Evolutionary conservation across 2,888 invertebrate species (phyloP).

Genomic region (Macrophya alboannulata): DNA sequence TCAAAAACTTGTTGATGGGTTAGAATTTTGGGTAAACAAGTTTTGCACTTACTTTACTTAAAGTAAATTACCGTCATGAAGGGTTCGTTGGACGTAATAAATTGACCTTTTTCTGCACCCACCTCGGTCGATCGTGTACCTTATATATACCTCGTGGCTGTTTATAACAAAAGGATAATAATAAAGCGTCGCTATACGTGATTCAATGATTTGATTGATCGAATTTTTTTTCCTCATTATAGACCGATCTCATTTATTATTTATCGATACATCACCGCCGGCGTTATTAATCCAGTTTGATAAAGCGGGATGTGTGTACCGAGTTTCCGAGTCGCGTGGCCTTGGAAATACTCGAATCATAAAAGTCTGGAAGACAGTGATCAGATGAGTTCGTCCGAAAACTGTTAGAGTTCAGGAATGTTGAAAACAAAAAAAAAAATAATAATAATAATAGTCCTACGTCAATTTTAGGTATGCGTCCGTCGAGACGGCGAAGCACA

Average conservation of each 20-base stretch:
- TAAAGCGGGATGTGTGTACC: background rate
- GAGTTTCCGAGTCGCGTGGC: background rate
- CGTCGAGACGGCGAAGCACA: conserved; percentile 1
- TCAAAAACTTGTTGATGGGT: background rate
- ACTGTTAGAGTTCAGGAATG: background rate
- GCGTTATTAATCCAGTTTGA: conserved; percentile 7
- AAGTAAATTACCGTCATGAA: background rate
- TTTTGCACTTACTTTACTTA: background rate
- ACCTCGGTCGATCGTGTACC: conserved; percentile 8
- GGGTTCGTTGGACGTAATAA: background rate
- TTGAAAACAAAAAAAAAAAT: background rate
- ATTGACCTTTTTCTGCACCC: conserved; percentile 12
- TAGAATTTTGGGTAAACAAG: background rate
- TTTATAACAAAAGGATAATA: background rate
- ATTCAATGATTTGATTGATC: conserved; percentile 49
- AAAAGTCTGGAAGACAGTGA: background rate
- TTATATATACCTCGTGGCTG: background rate
- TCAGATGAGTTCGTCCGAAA: background rate
- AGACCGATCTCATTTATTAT: conserved; percentile 32
- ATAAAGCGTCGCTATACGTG: conserved; percentile 9
- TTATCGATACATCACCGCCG: conserved; percentile 49
- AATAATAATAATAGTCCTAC: background rate
- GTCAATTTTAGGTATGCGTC: background rate
- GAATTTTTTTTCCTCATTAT: conserved; percentile 42
- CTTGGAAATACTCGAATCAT: background rate